These are phyloP conservation scores for Pachyuromys duprasi DNA, from an alignment of 2,797 vertebrate species.

Conservation along the genomic window DNA sequence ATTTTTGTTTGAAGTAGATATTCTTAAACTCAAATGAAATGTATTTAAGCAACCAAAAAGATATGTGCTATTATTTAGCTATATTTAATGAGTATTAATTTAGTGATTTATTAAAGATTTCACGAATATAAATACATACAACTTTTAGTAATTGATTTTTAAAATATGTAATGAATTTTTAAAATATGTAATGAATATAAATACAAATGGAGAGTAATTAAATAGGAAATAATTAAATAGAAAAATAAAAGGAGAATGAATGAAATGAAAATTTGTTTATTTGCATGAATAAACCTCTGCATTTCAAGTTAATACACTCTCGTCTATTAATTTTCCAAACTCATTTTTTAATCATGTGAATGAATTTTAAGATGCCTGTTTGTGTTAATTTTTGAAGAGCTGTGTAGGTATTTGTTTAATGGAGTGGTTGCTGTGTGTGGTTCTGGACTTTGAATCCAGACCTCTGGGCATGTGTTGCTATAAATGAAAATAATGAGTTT, in stretches of 20 bases:
- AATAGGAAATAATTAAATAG: too few species aligned
- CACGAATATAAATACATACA: background rate
- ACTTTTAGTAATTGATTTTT: background rate
- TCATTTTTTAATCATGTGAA: background rate
- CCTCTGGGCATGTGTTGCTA: too few species aligned
- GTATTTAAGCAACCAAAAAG: background rate
- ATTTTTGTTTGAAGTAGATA: background rate
- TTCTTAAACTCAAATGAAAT: conserved; percentile 22
- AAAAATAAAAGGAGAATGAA: background rate
- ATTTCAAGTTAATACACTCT: background rate
- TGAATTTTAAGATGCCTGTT: background rate
- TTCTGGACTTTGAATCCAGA: background rate
- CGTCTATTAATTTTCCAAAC: background rate
- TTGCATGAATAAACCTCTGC: background rate
- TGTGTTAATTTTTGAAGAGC: background rate
- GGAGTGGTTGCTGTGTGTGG: background rate
- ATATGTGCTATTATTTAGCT: background rate
- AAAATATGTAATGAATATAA: conserved; percentile 5
- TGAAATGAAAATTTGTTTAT: background rate
- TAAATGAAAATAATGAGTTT: too few species aligned
- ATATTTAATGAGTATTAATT: background rate
- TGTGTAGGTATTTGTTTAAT: background rate
- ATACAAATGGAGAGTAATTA: too few species aligned
- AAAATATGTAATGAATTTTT: background rate
- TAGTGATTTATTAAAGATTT: conserved; percentile 14